phyloP scores from a whole-genome alignment of 2,888 invertebrate species.

The Calameuta filiformis region DNA sequence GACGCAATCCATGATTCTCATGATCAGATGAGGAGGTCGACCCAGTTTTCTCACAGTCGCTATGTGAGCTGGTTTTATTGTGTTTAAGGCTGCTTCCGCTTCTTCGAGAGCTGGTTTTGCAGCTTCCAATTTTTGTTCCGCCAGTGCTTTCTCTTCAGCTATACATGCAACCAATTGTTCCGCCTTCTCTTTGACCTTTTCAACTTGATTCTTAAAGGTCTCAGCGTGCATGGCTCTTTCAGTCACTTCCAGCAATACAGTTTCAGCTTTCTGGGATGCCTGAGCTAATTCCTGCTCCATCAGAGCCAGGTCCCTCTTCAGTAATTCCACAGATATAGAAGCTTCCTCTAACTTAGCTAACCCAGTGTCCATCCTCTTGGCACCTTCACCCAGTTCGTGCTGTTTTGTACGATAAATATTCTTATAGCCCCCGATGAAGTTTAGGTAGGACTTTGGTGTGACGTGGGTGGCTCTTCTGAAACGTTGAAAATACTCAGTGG shows the following conservation, averaged over 20 bases:
- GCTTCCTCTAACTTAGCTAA: constrained; percentile 95
- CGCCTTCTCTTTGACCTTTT: constrained; percentile 95
- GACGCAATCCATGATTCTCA: constrained; percentile 98
- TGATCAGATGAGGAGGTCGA: constrained; percentile 94
- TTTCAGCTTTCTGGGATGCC: constrained; percentile 92
- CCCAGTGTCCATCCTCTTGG: constrained; percentile 94
- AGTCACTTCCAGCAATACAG: constrained; percentile 89
- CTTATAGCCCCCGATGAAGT: constrained; percentile 95
- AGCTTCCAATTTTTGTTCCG: constrained; percentile 93
- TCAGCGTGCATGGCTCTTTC: constrained; percentile 95
- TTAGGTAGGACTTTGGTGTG: constrained; percentile 96
- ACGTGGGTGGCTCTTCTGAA: constrained; percentile 95
- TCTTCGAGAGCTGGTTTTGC: constrained; percentile 96
- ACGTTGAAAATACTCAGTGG: constrained; percentile 88
- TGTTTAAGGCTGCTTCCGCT: constrained; percentile 94
- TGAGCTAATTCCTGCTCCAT: constrained; percentile 95
- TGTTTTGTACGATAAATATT: constrained; percentile 91
- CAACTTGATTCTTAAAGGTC: constrained; percentile 94
- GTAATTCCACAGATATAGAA: constrained; percentile 89
- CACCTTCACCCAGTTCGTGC: constrained; percentile 89
- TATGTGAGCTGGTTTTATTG: constrained; percentile 97
- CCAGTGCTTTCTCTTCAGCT: constrained; percentile 89
- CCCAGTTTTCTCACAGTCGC: constrained; percentile 94
- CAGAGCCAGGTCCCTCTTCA: constrained; percentile 90
- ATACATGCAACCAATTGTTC: constrained; percentile 88